Percentiles rank a stretch among this genome's conserved stretches.
Evolutionary conservation across 2,888 invertebrate genomes (phyloP).

Genomic region (Lissonota sp.): DNA sequence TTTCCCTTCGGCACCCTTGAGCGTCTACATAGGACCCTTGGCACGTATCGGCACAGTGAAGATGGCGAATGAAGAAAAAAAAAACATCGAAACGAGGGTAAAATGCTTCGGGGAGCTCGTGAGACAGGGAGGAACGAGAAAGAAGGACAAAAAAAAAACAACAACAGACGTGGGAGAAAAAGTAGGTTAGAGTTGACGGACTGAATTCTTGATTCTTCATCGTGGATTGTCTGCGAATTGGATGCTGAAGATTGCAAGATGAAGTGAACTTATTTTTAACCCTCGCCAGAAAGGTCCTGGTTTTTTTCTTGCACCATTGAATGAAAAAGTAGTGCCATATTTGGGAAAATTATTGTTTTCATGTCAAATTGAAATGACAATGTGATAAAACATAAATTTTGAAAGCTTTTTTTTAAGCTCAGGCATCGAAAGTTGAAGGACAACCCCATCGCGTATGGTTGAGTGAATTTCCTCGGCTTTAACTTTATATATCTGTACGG

Average conservation of each 20-base stretch:
- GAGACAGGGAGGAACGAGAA: constrained; percentile 6
- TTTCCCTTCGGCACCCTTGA: constrained; percentile 28
- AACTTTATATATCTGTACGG: neutral
- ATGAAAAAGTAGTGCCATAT: too few species aligned
- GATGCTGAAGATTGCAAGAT: constrained; percentile 59
- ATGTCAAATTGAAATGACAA: too few species aligned
- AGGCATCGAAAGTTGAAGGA: neutral
- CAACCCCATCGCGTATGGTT: neutral
- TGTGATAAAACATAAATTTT: too few species aligned
- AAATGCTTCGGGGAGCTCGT: constrained; percentile 10
- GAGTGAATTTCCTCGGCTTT: constrained; percentile 13
- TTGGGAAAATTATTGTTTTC: too few species aligned
- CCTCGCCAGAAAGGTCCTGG: constrained; percentile 34
- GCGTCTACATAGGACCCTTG: neutral
- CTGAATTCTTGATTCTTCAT: constrained; percentile 53
- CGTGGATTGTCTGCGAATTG: constrained; percentile 61
- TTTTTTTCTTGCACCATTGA: neutral
- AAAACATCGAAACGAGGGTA: constrained; percentile 35
- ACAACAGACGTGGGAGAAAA: neutral
- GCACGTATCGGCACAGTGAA: constrained; percentile 17
- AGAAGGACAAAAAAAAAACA: constrained; percentile 5
- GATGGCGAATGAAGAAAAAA: constrained; percentile 28
- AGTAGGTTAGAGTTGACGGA: constrained; percentile 27
- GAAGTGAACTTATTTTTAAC: constrained; percentile 30
- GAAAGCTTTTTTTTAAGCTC: neutral